phyloP scores from a whole-genome alignment of 1,140 invertebrate genomes.

The Drosophila kurseongensis region DNA sequence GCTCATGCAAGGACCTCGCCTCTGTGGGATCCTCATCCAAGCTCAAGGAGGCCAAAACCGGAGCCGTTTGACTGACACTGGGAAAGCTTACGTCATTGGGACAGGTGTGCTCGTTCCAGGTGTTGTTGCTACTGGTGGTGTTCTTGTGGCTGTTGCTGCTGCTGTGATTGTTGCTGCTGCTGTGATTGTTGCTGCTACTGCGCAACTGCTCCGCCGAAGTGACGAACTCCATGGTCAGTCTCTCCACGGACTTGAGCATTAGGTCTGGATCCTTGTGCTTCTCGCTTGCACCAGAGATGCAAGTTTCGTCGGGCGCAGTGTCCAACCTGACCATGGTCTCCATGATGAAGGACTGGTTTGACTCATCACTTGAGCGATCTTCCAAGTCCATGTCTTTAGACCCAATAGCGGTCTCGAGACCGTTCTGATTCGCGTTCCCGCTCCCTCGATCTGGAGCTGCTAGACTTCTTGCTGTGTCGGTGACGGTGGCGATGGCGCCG shows the following conservation, averaged over 20 bases:
- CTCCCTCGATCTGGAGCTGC: constrained; percentile 59
- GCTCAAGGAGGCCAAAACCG: constrained; percentile 88
- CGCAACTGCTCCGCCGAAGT: constrained; percentile 86
- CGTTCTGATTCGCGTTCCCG: constrained; percentile 47
- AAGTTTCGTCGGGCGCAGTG: constrained; percentile 8
- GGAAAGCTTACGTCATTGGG: constrained; percentile 92
- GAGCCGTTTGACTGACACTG: constrained; percentile 90
- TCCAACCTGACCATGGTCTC: constrained; percentile 67
- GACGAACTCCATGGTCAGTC: constrained; percentile 87
- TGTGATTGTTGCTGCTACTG: constrained; percentile 60
- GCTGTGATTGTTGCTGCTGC: constrained; percentile 50
- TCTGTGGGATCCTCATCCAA: constrained; percentile 84
- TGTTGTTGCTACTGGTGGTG: constrained; percentile 85
- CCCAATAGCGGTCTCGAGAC: constrained; percentile 79
- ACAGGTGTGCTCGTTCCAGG: constrained; percentile 91
- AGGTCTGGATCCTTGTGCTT: constrained; percentile 88
- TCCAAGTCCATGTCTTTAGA: constrained; percentile 58
- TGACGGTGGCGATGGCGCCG: constrained; percentile 68
- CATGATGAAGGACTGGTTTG: constrained; percentile 78
- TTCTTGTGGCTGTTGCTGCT: constrained; percentile 67
- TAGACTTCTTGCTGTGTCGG: constrained; percentile 75
- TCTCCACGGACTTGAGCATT: constrained; percentile 88
- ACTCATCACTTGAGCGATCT: constrained; percentile 75
- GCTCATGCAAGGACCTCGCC: constrained; percentile 50
- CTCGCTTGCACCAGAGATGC: constrained; percentile 27